Base-by-base conservation (phyloP, 2,113 vertebrate genomes). In the Fregetta grallaria region DNA sequence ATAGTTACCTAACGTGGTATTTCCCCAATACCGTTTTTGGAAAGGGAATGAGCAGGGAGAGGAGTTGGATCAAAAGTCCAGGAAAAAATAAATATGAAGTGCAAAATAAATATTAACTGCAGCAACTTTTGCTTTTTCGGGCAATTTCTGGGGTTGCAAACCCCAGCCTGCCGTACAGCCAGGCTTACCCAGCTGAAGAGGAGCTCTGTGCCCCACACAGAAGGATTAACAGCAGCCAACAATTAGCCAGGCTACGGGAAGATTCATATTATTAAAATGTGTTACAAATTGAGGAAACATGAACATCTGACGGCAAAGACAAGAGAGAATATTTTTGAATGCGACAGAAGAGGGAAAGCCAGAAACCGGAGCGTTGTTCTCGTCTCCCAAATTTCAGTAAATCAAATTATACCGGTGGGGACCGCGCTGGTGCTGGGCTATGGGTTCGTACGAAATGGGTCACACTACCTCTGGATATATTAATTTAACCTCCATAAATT, bases 1-100 rank as follows among this genome's bases (percentile, higher is more conserved):
- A 11, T 3, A 44, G 13, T 11, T 18, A 13, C 18, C 9, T 19
- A 3, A 38, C 0, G 38, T 1, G 25, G 13, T 3, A 29, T 17
- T 90, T 38, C 45, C 68, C 49, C 34, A 30, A 2, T 0, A 13
- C 27, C 2, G 1, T 2, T 25, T 3, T 32, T 10, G 36, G 42
- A 49, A 87, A 65, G 20, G 56, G 19, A n/a, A 86, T 0, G 52
- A 19, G 29, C 25, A 18, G 67, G 74, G 10, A 7, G 23, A 77
- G 15, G 21, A 76, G 13, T 0, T 21, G 80, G 16, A 75, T 13
- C 12, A 5, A 13, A 81, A 83, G 17, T 11, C 26, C 6, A 6
- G 34, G 27, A 20, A 40, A 40, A 67, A 71, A 49, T 1, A 61
- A 76, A 62, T 5, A 23, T 1, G 2, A 42, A 75, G 55, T 1